Conservation (phyloP, 2,113 vertebrate genomes). For the Cardinalis cardinalis region DNA sequence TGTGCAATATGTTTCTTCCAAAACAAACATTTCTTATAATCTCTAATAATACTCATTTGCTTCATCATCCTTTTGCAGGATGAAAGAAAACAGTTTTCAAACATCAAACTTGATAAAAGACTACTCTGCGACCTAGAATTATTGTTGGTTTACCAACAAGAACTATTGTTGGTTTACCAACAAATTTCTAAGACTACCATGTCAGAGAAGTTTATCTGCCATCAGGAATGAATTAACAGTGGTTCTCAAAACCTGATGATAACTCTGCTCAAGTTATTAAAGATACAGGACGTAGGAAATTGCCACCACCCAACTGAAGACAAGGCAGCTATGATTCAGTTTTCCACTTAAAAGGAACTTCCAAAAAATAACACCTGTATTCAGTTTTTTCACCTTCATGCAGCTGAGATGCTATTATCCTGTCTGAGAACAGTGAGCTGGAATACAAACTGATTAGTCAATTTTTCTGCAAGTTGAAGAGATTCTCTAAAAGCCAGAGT, state of each 20-base stretch:
- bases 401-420: background rate
- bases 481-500: background rate
- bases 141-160: background rate
- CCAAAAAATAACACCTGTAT: background rate
- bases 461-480: background rate
- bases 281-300: background rate
- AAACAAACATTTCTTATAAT: background rate
- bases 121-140: background rate
- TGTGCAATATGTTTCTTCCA: background rate
- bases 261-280: background rate
- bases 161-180: background rate
- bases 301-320: background rate
- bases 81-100: background rate
- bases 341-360: background rate
- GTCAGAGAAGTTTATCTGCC: background rate
- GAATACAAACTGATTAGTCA: background rate
- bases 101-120: background rate
- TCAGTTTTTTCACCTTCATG: background rate
- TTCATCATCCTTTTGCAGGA: background rate
- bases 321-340: background rate
- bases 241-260: background rate
- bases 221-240: background rate
- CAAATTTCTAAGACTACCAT: background rate
- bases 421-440: rapidly evolving
- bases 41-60: background rate